Evolutionary conservation across 1,140 invertebrate genomes (phyloP).

Genomic region (Popillia japonica): DNA sequence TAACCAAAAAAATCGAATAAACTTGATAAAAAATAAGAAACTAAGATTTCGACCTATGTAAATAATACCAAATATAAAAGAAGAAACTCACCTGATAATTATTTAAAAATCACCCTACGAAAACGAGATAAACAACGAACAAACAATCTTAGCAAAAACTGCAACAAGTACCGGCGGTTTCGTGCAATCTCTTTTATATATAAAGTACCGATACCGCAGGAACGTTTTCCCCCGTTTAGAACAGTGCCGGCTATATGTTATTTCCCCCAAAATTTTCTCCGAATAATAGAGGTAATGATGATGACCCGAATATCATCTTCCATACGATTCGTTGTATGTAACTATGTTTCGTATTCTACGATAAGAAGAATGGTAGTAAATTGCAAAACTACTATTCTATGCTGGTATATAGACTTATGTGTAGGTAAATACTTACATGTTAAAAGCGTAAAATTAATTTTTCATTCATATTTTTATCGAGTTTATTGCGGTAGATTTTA

Average conservation of each 20-base stretch:
- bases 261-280: conserved; percentile 31
- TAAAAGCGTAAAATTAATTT: too few species aligned
- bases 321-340: neutral
- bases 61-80: neutral
- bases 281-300: conserved; percentile 11
- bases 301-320: conserved; percentile 15
- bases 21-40: neutral
- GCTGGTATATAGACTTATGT: too few species aligned
- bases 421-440: too few species aligned
- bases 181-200: conserved; percentile 21
- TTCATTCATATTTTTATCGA: too few species aligned
- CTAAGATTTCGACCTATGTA: neutral
- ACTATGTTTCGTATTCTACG: too few species aligned
- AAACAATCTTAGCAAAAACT: conserved; percentile 6
- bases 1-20: neutral
- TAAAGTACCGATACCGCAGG: conserved; percentile 15
- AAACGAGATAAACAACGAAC: conserved; percentile 11
- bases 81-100: neutral
- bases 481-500: too few species aligned
- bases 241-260: neutral
- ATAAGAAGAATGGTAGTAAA: too few species aligned
- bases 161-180: neutral
- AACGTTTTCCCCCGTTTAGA: neutral
- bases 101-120: neutral
- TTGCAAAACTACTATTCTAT: too few species aligned